These are phyloP conservation scores for Rhabdomys pumilio DNA, from an alignment of 2,797 vertebrate genomes.

Conservation along the genomic window DNA sequence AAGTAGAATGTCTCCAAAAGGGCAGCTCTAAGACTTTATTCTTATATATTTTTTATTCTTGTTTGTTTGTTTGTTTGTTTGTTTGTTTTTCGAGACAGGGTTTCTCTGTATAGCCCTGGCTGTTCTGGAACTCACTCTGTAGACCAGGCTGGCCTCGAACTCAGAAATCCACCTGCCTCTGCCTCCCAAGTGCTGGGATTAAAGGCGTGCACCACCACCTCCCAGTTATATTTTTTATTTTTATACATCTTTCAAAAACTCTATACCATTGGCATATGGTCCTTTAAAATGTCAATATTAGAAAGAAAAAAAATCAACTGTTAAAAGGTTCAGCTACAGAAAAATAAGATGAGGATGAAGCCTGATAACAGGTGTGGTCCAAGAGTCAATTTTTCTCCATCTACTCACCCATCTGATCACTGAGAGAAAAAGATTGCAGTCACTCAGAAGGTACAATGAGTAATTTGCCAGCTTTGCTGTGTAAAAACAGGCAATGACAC, in stretches of 20 bases:
- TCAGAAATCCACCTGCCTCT: no score
- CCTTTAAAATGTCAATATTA: not conserved
- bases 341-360: constrained; percentile 10
- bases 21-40: not conserved
- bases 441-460: not conserved
- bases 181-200: no score
- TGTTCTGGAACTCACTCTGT: no score
- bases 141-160: no score
- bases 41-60: not conserved
- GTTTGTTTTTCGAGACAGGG: no score
- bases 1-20: constrained; percentile 32
- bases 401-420: not conserved
- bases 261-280: not conserved
- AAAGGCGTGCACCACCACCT: no score
- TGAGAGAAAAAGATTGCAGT: not conserved
- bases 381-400: not conserved
- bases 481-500: not conserved
- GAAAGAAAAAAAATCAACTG: not conserved
- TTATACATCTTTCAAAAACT: constrained; percentile 20
- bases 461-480: not conserved
- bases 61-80: no score
- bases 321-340: constrained; percentile 28
- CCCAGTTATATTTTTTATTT: not conserved
- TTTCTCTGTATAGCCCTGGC: no score
- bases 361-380: not conserved